These are phyloP conservation scores for Pelecanoides urinatrix DNA, from an alignment of 2,113 vertebrate species.

Conservation along the genomic window DNA sequence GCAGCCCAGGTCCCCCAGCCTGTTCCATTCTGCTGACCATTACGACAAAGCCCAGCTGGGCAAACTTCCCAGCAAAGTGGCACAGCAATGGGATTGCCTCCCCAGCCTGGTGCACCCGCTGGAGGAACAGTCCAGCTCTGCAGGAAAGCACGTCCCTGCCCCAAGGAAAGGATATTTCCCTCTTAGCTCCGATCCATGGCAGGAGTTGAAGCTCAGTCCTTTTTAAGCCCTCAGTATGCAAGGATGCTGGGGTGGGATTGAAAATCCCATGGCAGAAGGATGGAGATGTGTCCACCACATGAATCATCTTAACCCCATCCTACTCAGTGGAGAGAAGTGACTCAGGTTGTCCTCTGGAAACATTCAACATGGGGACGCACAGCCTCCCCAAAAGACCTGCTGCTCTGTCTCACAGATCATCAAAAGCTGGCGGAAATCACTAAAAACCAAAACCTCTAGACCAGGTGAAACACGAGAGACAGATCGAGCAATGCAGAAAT, in stretches of 20 bases:
- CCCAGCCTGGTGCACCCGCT: not conserved
- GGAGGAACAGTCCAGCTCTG: not conserved
- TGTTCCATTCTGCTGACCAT: not conserved
- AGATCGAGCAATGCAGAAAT: not conserved
- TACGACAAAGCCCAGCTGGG: not conserved
- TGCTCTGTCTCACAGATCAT: not conserved
- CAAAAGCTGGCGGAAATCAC: not conserved
- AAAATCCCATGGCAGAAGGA: not conserved
- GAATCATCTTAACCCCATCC: not conserved
- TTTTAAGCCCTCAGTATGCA: not conserved
- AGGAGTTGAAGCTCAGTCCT: not conserved
- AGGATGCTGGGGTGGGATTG: not conserved
- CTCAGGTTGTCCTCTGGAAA: not conserved
- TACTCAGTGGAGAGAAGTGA: not conserved
- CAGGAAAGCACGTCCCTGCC: not conserved
- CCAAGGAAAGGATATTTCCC: not conserved
- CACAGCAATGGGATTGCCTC: not conserved
- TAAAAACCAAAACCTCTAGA: not conserved
- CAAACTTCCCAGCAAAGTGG: accelerated
- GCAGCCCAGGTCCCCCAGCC: not conserved
- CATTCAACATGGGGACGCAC: not conserved
- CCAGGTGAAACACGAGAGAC: not conserved
- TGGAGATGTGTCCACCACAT: not conserved
- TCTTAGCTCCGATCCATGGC: not conserved
- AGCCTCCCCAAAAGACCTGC: not conserved